phyloP scores from a whole-genome alignment of 2,797 vertebrate species.

The Lutjanus argentimaculatus region DNA sequence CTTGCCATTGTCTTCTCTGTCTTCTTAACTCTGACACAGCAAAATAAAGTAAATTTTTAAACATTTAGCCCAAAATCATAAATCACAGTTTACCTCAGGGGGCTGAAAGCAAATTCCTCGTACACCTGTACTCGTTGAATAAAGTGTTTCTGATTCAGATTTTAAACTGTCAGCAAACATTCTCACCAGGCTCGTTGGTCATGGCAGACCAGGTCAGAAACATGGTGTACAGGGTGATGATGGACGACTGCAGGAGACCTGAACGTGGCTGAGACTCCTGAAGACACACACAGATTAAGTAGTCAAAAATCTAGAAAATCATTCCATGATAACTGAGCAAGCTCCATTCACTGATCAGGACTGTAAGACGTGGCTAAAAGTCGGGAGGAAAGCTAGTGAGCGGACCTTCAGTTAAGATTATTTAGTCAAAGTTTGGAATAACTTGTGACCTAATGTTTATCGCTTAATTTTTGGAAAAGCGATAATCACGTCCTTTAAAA shows the following conservation, averaged over 20 bases:
- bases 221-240: slow-evolving; percentile 94
- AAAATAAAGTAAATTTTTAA: no score
- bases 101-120: no score
- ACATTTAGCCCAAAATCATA: no score
- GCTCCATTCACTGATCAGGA: background rate
- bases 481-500: no score
- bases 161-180: background rate
- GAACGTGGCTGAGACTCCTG: slow-evolving; percentile 91
- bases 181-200: slow-evolving; percentile 94
- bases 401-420: background rate
- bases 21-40: no score
- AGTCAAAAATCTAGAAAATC: background rate
- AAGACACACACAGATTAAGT: slow-evolving; percentile 20
- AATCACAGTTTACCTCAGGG: no score
- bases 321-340: background rate
- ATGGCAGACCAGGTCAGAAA: slow-evolving; percentile 97
- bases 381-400: background rate
- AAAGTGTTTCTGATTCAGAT: no score
- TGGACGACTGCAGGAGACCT: slow-evolving; percentile 94
- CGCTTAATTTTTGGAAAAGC: no score
- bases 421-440: no score
- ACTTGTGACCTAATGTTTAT: background rate
- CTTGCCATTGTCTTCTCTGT: no score
- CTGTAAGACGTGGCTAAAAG: background rate
- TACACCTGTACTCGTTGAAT: no score